Evolutionary conservation across 2,113 vertebrate species (phyloP), one percentile per base, ranked within the genome.

Genomic region (Mugil cephalus): DNA sequence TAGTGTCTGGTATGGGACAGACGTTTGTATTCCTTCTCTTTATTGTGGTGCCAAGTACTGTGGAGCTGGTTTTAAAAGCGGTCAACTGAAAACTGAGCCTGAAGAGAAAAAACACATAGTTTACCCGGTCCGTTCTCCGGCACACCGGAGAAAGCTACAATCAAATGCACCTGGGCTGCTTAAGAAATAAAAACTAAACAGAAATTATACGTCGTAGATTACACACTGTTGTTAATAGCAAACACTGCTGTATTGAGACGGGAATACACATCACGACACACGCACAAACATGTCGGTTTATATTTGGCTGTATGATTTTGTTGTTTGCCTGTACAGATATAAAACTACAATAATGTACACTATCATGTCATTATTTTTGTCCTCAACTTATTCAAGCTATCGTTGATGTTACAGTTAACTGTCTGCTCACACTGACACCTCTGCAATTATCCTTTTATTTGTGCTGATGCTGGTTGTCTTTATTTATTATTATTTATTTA

Each of bases 11-110:
- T 79, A 0, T 12, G 17, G 79, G 42, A 74, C 47, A 84, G 62
- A 79, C 70, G 39, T 34, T 67, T 58, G 69, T 82, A 63, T 83
- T 87, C 62, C 72, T 61, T 77, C 77, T 88, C 79, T 80, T 79
- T 81, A 80, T 70, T 64, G 84, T 62, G 76, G 73, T 55, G 65
- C 75, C 77, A 69, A 50, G 53, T 65, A 51, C 42, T 70, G 67
- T 74, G 68, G 55, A 77, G 67, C 30, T 47, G 64, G 45, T 66
- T 69, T 19, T 59, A 50, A 45, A 73, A 55, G 35, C 34, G 40
- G 81, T 30, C 54, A 4, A 24, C 48, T 73, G 46, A 54, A 43
- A 72, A 12, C 30, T 13, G 60, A 68, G 54, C 24, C 59, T 73
- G 80, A 69, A 14, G 42, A 24, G 21, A 21, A 30, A 30, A 30